These are phyloP conservation scores for Nothocercus nigrocapillus DNA, from an alignment of 2,113 vertebrate species.

Conservation along the genomic window DNA sequence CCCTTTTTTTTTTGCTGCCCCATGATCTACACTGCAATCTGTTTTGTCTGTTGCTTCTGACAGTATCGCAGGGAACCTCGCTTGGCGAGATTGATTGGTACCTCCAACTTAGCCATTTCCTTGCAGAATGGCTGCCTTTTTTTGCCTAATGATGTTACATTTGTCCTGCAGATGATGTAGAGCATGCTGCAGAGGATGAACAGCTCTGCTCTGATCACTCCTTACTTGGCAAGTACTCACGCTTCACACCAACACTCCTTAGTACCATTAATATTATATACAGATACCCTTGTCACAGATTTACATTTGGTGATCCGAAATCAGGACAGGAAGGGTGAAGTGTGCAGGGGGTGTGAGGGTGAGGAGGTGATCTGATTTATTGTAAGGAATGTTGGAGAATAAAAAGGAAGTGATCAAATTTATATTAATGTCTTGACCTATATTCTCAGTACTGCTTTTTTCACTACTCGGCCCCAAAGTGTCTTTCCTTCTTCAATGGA, in stretches of 20 bases:
- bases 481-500: conserved; percentile 56
- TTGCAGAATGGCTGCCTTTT: conserved; percentile 86
- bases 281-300: conserved; percentile 98
- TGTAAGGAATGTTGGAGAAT: conserved; percentile 85
- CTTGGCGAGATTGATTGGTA: conserved; percentile 90
- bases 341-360: conserved; percentile 43
- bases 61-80: conserved; percentile 83
- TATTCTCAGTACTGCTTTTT: conserved; percentile 77
- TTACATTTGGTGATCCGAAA: conserved; percentile 90
- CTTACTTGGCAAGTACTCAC: conserved; percentile 88
- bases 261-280: conserved; percentile 98
- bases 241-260: conserved; percentile 84
- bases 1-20: neutral
- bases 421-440: conserved; percentile 85
- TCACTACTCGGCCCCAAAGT: conserved; percentile 49
- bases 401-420: conserved; percentile 87
- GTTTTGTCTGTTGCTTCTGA: conserved; percentile 81
- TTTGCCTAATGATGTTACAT: conserved; percentile 94
- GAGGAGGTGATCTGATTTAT: conserved; percentile 86
- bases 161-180: conserved; percentile 90
- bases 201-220: conserved; percentile 86
- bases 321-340: conserved; percentile 81
- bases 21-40: conserved; percentile 75
- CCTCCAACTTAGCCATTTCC: conserved; percentile 87
- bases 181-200: conserved; percentile 78